Conservation (phyloP, 2,797 vertebrate species). For the Urosaurus nigricauda region DNA sequence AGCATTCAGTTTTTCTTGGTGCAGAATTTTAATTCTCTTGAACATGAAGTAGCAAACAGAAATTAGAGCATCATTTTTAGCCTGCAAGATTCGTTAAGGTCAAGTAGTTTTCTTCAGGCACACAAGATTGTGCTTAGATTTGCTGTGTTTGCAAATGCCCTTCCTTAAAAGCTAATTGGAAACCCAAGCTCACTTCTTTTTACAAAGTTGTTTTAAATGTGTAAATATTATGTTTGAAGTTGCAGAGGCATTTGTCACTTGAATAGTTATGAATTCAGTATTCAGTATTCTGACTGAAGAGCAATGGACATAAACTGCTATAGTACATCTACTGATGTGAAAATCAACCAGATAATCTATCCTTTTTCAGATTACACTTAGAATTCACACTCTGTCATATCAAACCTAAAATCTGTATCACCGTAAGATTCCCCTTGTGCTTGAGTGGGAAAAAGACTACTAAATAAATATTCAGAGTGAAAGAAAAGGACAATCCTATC, state of each 20-base stretch:
- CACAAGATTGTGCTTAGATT: not conserved
- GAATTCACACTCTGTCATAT: too few species aligned
- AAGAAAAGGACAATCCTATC: not conserved
- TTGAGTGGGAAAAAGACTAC: not conserved
- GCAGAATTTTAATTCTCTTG: not conserved
- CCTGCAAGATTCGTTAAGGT: not conserved
- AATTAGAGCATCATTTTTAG: not conserved
- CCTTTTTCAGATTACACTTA: too few species aligned
- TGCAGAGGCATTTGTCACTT: not conserved
- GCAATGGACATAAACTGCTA: not conserved
- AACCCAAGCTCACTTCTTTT: not conserved
- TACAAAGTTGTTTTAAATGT: constrained; percentile 1
- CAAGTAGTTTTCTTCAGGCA: not conserved
- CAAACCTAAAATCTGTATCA: too few species aligned
- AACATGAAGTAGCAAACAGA: not conserved
- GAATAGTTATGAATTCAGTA: not conserved
- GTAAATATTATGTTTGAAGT: not conserved
- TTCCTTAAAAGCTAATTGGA: constrained; percentile 2
- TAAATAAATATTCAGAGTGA: not conserved
- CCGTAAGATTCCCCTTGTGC: too few species aligned
- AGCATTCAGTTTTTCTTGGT: not conserved
- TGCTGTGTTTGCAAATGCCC: not conserved
- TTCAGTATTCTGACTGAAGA: not conserved
- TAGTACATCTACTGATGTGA: not conserved
- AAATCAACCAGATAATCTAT: too few species aligned